Conservation (phyloP, 2,888 invertebrate genomes). For the Coenonympha arcania region DNA sequence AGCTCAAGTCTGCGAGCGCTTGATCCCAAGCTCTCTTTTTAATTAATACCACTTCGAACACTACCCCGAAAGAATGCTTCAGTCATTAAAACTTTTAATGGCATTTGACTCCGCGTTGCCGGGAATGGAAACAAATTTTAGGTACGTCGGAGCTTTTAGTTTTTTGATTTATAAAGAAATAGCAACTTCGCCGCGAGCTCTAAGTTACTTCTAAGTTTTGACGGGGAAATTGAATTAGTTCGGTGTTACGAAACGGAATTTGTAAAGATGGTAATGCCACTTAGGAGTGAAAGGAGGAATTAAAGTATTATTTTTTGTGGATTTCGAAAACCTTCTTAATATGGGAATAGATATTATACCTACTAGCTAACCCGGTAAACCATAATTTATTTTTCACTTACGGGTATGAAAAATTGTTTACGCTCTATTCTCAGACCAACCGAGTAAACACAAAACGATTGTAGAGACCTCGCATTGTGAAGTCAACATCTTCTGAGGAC, state of each 20-base stretch:
- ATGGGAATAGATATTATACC: too few species aligned
- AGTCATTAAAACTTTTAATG: constrained; percentile 74
- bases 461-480: too few species aligned
- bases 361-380: too few species aligned
- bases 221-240: constrained; percentile 8
- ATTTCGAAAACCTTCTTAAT: too few species aligned
- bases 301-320: too few species aligned
- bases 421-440: too few species aligned
- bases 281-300: too few species aligned
- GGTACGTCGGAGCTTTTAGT: constrained; percentile 54
- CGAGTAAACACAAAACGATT: too few species aligned
- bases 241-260: not conserved
- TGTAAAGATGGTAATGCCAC: not conserved
- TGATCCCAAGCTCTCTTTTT: constrained; percentile 65
- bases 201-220: constrained; percentile 7
- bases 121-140: constrained; percentile 61
- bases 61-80: constrained; percentile 65
- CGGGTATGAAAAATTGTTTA: too few species aligned
- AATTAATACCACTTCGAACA: constrained; percentile 73
- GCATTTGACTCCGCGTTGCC: constrained; percentile 60
- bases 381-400: too few species aligned
- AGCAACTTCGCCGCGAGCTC: constrained; percentile 13
- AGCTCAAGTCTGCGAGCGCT: constrained; percentile 43
- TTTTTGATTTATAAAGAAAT: constrained; percentile 33
- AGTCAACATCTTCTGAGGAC: too few species aligned